These are phyloP conservation scores for Lampris incognitus DNA, from an alignment of 2,113 vertebrate genomes.

Conservation along the genomic window DNA sequence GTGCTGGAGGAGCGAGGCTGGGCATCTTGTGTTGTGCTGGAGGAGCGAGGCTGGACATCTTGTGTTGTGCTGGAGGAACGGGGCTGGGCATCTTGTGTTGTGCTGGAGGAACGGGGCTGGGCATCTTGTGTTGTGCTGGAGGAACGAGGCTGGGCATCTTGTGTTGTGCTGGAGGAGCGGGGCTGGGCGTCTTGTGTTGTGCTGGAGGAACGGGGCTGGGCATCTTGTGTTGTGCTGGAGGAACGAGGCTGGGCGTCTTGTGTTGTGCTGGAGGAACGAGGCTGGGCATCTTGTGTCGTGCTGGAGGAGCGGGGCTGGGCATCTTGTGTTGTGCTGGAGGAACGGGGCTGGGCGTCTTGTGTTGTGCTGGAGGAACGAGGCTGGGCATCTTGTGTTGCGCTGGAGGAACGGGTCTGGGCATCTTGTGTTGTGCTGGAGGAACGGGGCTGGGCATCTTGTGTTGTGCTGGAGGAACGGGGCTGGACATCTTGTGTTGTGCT, in stretches of 20 bases:
- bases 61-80: too few relatives aligned
- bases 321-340: too few relatives aligned
- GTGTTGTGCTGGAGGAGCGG: background rate
- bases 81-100: too few relatives aligned
- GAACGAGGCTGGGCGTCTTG: too few relatives aligned
- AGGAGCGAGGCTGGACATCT: too few relatives aligned
- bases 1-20: slow-evolving; percentile 27
- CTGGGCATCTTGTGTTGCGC: slow-evolving; percentile 47
- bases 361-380: background rate
- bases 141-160: slow-evolving; percentile 45
- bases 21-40: too few relatives aligned
- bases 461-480: slow-evolving; percentile 45
- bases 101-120: too few relatives aligned
- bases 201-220: background rate
- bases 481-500: slow-evolving; percentile 39
- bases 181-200: slow-evolving; percentile 43
- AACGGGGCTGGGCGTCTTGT: slow-evolving; percentile 47
- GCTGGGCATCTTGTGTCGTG: too few relatives aligned
- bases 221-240: too few relatives aligned
- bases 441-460: slow-evolving; percentile 35
- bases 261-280: too few relatives aligned
- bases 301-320: too few relatives aligned
- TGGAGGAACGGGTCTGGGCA: slow-evolving; percentile 9
- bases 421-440: slow-evolving; percentile 45
- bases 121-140: too few relatives aligned